Percentiles rank a stretch among this genome's conserved stretches.
phyloP scores from a whole-genome alignment of 2,888 invertebrate genomes.

The Linnaemya tessellans region DNA sequence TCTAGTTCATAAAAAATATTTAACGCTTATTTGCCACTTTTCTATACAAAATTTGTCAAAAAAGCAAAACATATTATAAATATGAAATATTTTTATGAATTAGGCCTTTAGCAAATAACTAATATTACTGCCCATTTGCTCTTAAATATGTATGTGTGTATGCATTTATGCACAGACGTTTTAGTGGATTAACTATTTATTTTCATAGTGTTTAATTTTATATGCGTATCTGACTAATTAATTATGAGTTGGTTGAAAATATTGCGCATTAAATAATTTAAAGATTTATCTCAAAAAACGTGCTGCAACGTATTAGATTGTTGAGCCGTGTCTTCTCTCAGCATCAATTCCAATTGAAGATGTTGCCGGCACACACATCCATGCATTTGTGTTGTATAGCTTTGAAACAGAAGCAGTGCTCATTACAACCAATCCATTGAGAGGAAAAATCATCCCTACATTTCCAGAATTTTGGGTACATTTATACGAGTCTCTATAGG shows the following conservation, averaged over 20 bases:
- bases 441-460: conserved; percentile 70
- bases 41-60: too few species aligned
- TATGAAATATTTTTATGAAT: too few species aligned
- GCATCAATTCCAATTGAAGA: conserved; percentile 55
- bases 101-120: too few species aligned
- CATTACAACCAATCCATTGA: conserved; percentile 64
- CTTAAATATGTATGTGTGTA: too few species aligned
- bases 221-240: conserved; percentile 67
- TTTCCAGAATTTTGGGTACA: conserved; percentile 30
- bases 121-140: too few species aligned
- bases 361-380: conserved; percentile 12
- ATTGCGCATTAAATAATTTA: conserved; percentile 67
- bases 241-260: conserved; percentile 38
- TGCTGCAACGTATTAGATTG: conserved; percentile 44
- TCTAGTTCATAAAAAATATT: too few species aligned
- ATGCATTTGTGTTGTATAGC: background rate
- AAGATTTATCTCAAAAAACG: conserved; percentile 46
- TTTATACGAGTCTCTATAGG: background rate
- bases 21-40: too few species aligned
- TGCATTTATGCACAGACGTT: too few species aligned
- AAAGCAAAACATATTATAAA: too few species aligned
- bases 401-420: conserved; percentile 52
- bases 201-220: background rate
- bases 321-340: conserved; percentile 55
- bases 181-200: background rate